Evolutionary conservation across 2,797 vertebrate species (phyloP).

Genomic region (Myotis vivesi): DNA sequence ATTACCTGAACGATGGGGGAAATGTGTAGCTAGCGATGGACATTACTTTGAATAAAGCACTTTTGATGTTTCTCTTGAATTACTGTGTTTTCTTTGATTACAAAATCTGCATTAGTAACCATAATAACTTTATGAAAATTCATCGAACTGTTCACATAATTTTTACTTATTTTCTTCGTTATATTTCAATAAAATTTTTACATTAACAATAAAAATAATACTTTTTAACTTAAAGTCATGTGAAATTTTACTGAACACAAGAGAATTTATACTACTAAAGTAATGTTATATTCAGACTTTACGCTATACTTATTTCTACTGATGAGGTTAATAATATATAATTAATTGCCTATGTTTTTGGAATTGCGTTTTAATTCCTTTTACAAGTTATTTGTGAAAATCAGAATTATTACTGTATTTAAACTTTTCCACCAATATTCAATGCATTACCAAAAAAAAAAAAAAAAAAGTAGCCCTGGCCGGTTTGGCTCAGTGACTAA

Average conservation of each 20-base stretch:
- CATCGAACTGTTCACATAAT: background rate
- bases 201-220: background rate
- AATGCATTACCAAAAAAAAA: background rate
- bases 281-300: background rate
- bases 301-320: background rate
- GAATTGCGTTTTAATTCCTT: background rate
- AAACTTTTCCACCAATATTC: background rate
- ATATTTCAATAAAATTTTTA: background rate
- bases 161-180: background rate
- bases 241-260: background rate
- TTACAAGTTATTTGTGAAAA: background rate
- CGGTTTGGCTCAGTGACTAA: too few species aligned
- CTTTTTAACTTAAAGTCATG: background rate
- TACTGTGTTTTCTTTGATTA: too few species aligned
- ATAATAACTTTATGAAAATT: background rate
- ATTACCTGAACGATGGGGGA: too few species aligned
- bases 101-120: too few species aligned
- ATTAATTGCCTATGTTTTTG: background rate
- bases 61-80: too few species aligned
- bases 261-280: background rate
- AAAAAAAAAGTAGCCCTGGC: background rate
- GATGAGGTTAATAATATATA: background rate
- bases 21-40: too few species aligned
- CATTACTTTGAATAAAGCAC: too few species aligned
- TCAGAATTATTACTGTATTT: background rate